Evolutionary conservation across 2,113 vertebrate genomes (phyloP).

Genomic region (Nesoenas mayeri): DNA sequence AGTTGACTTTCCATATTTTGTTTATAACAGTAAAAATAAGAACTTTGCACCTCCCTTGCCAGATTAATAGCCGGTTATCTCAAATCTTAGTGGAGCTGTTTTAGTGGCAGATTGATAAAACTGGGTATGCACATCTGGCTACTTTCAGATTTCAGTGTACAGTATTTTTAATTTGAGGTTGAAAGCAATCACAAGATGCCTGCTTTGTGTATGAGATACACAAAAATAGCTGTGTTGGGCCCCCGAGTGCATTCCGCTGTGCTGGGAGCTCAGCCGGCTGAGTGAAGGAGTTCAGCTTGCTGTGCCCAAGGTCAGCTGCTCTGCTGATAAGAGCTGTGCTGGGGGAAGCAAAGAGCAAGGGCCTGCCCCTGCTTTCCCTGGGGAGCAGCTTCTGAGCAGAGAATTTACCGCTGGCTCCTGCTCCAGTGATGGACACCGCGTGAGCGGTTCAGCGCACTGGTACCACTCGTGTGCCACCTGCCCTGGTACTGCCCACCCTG

Average conservation of each 20-base stretch:
- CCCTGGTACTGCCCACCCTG: neutral
- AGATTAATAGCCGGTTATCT: neutral
- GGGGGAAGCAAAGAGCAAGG: neutral
- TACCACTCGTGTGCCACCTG: rapidly evolving
- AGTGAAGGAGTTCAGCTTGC: neutral
- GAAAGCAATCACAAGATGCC: neutral
- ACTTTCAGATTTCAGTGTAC: neutral
- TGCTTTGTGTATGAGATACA: rapidly evolving
- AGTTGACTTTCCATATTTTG: neutral
- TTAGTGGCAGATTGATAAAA: neutral
- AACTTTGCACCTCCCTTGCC: neutral
- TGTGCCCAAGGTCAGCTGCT: neutral
- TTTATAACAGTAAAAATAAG: neutral
- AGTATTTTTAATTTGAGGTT: neutral
- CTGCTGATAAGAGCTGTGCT: neutral
- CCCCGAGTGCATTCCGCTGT: neutral
- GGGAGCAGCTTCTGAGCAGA: neutral
- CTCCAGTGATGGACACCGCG: rapidly evolving
- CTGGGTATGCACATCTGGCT: neutral
- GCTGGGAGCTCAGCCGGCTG: neutral
- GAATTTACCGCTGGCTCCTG: neutral
- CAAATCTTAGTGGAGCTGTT: too few relatives aligned
- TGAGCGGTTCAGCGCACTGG: neutral
- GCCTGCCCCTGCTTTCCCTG: neutral
- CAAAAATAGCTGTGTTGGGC: neutral